Base-by-base conservation (phyloP, 2,113 vertebrate species). In the Zapus hudsonius region DNA sequence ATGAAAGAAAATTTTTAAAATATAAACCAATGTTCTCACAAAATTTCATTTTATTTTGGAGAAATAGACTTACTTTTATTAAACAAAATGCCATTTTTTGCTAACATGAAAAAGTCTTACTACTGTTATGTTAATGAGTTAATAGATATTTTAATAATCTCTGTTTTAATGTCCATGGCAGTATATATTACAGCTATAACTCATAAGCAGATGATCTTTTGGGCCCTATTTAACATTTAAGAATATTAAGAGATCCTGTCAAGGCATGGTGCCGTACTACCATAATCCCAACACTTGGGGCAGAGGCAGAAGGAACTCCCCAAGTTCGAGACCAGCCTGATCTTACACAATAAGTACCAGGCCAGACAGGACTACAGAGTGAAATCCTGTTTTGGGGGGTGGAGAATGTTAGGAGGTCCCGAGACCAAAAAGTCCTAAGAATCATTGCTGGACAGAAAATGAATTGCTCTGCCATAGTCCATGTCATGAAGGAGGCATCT, bases 41-140 rank as follows among this genome's bases (percentile, higher is more conserved):
- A 66, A 86, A 92, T 69, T 87, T 74, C 23, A 29, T 73, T 92
- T 84, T 90, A n/a, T 82, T 96, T 85, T 74, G 19, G 33, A 89
- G 89, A 86, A 57, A 59, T 44, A 59, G 1, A 52, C 23, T 67
- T 63, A 75, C 15, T 73, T 90, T 82, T 92, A 93, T 90, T 84
- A 64, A 88, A 73, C 7, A 69, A 57, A 13, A 63, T n/a, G 70
- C 19, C 86, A 88, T 59, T 94, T 63, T n/a, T 89, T 47, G 42
- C 67, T 40, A 84, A 73, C 63, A 82, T n/a, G 40, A 93, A 84
- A 92, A 82, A 36, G 42, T 63, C 78, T 85, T 59, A 59, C 69
- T 69, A n/a, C 52, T 75, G 16, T 73, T 63, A 64, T 67, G 89
- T 84, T 87, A 90, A 79, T 67, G 47, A 92, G 40, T 31, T 55